Percentiles rank a stretch among this genome's conserved stretches.
Evolutionary conservation across 2,797 vertebrate genomes (phyloP).

Genomic region (Carcharodon carcharias): DNA sequence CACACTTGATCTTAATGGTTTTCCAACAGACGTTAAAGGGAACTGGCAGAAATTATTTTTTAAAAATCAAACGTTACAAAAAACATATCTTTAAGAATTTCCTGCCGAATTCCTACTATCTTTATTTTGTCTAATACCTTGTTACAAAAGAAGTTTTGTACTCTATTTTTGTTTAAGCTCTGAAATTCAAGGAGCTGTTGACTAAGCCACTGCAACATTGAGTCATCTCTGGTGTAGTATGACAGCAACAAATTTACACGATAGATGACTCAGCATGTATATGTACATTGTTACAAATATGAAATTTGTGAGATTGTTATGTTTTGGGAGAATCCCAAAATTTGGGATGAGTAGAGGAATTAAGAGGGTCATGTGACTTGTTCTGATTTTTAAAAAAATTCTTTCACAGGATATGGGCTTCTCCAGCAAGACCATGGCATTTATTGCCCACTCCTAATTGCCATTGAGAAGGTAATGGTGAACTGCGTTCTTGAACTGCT

Average conservation of each 20-base stretch:
- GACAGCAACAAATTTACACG: neutral
- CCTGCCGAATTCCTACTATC: neutral
- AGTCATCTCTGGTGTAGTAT: neutral
- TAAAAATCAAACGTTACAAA: neutral
- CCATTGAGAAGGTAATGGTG: too few species aligned
- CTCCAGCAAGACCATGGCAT: too few species aligned
- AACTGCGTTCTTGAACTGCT: too few species aligned
- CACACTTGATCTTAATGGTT: neutral
- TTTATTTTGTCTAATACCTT: neutral
- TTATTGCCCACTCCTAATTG: too few species aligned
- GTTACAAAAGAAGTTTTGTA: neutral
- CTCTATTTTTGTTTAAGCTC: too few species aligned
- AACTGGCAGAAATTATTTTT: neutral
- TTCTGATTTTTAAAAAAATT: too few species aligned
- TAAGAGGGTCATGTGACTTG: too few species aligned
- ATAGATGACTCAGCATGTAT: neutral
- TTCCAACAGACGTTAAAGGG: neutral
- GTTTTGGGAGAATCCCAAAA: too few species aligned
- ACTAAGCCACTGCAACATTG: neutral
- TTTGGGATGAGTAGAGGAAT: too few species aligned
- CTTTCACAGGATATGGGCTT: too few species aligned
- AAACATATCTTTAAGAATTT: neutral
- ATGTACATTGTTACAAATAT: too few species aligned
- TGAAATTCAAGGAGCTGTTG: neutral
- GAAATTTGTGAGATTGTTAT: too few species aligned